Base-by-base conservation (phyloP, 2,888 invertebrate genomes). In the Dilophus febrilis region DNA sequence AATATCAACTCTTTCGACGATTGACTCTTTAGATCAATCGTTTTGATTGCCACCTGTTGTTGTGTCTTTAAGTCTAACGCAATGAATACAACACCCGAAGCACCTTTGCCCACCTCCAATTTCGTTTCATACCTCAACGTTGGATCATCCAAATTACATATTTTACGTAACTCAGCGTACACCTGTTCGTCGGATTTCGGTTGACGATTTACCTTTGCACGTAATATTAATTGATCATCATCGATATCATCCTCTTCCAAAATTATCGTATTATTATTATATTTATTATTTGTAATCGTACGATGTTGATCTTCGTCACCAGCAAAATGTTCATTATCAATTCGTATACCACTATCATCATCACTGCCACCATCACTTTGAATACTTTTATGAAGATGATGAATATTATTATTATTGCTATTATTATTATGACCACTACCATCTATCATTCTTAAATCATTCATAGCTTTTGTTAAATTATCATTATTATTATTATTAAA, bases 1-100 rank as follows among this genome's bases (percentile, higher is more conserved):
- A 95, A 71, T 56, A 97, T 85, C 53, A 95, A 71, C 63, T 95
- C 92, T 61, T 95, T 95, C 55, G 92, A 86, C 39, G 87, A 84
- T 61, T 98, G 97, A 58, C 88, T 88, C 29, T 81, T 75, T 57
- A 97, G 72, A 59, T 95, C 90, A 61, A 97, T 97, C 52, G 90
- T 87, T 64, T 97, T 97, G 48, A 97, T 84, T 26, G 97, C 97
- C 7, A 97, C 94, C 56, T 77, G 74, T 22, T 77, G 70, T 40
- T 72, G 69, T 37, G 73, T 74, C 47, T 71, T 70, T 45, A 72
- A 70, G 58, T 88, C 85, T n/a, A 72, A 74, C 0, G 92, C 91
- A 48, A 84, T 84, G 57, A 85, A 88, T 18, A 94, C 94, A 46
- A 81, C 83, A 38, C 92, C 94, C 27, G 90, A 90, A 34, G 91